Base-by-base conservation (phyloP, 2,797 vertebrate species). In the Darevskia nairensis region DNA sequence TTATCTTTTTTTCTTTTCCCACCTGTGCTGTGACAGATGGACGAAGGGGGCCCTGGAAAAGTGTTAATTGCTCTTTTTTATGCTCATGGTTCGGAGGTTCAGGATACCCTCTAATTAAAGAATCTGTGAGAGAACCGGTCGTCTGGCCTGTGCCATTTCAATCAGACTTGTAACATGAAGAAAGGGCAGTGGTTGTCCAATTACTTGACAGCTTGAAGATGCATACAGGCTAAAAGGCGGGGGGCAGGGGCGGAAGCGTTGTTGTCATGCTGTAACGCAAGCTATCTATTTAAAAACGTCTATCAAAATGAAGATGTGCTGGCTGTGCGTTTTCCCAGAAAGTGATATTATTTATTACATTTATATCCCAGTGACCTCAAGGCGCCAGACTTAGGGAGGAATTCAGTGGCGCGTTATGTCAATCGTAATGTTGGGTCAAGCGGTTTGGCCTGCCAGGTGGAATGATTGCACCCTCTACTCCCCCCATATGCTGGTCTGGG, bases 91-190 rank as follows among this genome's bases (percentile, higher is more conserved):
- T 97, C 88, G 95, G 94, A 97, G 96, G 97, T 98, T 97, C 96
- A 94, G 93, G 90, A 95, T 94, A 96, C 94, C 96, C 96, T 97
- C 96, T 98, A 98, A 98, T 98, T 98, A 98, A 98, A 95, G 97
- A 96, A 97, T 92, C 94, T 96, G 95, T 94, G 95, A 97, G 96
- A 95, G 93, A 97, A 96, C 95, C 89, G 94, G 97, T 96, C 97
- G 97, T 97, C 97, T 98, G 97, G 97, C 97, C 97, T 97, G 95
- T 97, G 96, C 96, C 95, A 96, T 95, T 96, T 96, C 95, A 96
- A 97, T 97, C 94, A 96, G 79, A 92, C 94, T 96, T 95, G 93
- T 95, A 95, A 96, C 96, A 95, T 92, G 94, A 96, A 95, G 93
- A 95, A 96, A 96, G 94, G 93, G 93, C 93, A 94, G 86, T 85